Percentiles rank a stretch among this genome's conserved stretches.
Conservation (phyloP, 2,113 vertebrate genomes). For the Podarcis muralis region DNA sequence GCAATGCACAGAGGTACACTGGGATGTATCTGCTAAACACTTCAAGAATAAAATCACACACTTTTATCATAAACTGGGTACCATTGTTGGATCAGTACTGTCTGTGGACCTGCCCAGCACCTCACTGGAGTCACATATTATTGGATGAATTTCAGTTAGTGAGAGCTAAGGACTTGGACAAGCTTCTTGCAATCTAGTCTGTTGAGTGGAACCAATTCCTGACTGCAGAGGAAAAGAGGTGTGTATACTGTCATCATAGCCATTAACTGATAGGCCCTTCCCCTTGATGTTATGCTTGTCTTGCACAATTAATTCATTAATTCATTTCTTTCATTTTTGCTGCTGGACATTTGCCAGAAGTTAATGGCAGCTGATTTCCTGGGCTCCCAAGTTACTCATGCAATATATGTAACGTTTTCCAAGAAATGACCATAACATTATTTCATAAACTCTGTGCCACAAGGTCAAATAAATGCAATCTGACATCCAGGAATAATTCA, state of each 20-base stretch:
- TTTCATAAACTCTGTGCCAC: neutral
- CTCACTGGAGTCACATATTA: neutral
- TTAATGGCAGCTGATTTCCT: neutral
- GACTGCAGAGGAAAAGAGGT: neutral
- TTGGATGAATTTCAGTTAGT: constrained; percentile 1
- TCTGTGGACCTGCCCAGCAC: neutral
- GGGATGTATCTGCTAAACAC: neutral
- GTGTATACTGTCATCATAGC: neutral
- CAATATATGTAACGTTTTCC: neutral
- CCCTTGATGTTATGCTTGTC: neutral
- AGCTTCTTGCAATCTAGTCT: neutral
- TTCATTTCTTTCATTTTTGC: neutral
- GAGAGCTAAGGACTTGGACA: neutral
- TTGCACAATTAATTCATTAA: neutral
- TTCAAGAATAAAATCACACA: neutral
- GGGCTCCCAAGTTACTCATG: neutral
- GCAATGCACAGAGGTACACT: too few species aligned
- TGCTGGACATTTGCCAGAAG: neutral
- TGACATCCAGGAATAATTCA: neutral
- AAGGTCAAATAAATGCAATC: neutral
- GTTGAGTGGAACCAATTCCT: neutral
- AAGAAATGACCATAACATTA: neutral
- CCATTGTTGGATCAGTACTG: neutral
- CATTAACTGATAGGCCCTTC: neutral
- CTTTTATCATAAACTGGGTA: neutral